A percentile compares a stretch with the other conserved stretches of the same genome.
Evolutionary conservation across 2,113 vertebrate genomes (phyloP).

Genomic region (Pedionomus torquatus): DNA sequence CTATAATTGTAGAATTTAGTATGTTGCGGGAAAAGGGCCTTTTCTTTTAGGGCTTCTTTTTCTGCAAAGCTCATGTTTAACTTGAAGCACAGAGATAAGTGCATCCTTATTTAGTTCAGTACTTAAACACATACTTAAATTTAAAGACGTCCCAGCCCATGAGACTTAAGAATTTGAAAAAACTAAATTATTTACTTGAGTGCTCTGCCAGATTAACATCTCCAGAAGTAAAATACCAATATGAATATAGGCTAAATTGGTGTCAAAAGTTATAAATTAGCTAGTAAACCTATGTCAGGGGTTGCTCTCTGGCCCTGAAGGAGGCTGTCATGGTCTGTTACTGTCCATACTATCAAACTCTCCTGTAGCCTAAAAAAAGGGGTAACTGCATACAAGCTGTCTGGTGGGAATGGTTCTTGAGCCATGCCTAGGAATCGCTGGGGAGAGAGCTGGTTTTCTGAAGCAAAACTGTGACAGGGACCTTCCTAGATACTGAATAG

Average conservation of each 20-base stretch:
- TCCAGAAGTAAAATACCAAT: not conserved
- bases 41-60: not conserved
- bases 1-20: slow-evolving; percentile 11
- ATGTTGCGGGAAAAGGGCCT: not conserved
- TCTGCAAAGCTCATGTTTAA: not conserved
- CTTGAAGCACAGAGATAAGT: not conserved
- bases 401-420: not conserved
- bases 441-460: not conserved
- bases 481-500: not conserved
- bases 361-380: not conserved
- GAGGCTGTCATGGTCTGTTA: not conserved
- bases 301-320: not conserved
- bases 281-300: not conserved
- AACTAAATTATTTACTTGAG: not conserved
- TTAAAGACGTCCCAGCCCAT: not conserved
- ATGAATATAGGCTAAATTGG: not conserved
- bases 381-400: not conserved
- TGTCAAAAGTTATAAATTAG: not conserved
- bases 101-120: not conserved
- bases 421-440: not conserved
- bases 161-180: slow-evolving; percentile 2
- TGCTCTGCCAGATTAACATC: not conserved
- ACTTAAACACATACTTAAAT: slow-evolving; percentile 11
- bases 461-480: not conserved
- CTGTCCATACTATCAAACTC: not conserved